Evolutionary conservation across 2,113 vertebrate species (phyloP), one percentile per base, ranked within the genome.

Genomic region (Apodemus speciosus): DNA sequence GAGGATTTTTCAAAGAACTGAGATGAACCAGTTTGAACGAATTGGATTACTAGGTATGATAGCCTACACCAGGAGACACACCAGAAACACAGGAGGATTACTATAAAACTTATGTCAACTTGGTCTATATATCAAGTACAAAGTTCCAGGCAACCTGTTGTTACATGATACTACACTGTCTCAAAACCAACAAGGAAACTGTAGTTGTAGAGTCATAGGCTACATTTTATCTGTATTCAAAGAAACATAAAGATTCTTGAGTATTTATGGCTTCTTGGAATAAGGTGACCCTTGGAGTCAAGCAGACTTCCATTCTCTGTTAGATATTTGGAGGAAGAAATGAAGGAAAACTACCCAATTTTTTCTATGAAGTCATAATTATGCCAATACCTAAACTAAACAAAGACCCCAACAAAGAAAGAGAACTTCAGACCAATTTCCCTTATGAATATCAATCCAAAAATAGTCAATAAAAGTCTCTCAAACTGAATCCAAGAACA

Each of bases 141-240:
- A 62, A 25, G 14, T 60, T 62, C 13, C 16, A 40, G 23, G 13
- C 38, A 21, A 0, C 13, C 5, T 2, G 16, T 14, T 25, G 0
- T 62, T 62, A 83, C 7, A 81, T 62, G 40, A 38, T 27, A 14
- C 20, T 23, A 62, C 4, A 15, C 1, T 43, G n/a, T 62, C 21
- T 62, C n/a, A 43, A 62, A 60, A 60, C 6, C 23, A 81, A 80
- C 9, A 80, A 38, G 8, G 23, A 40, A 46, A 51, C 15, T 80
- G 16, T 43, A 80, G 46, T 27, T 43, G 49, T 23, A 0, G 23
- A 75, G 18, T 75, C 21, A 69, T 53, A 58, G 21, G 23, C 6
- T 18, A 80, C 8, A 68, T 11, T 85, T 89, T 89, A 21, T 3
- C 10, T 69, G 64, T 73, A 40, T 80, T 35, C 38, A 66, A 79